A percentile compares a stretch with the other conserved stretches of the same genome.
phyloP scores from a whole-genome alignment of 2,888 invertebrate genomes.

The Apamea crenata region DNA sequence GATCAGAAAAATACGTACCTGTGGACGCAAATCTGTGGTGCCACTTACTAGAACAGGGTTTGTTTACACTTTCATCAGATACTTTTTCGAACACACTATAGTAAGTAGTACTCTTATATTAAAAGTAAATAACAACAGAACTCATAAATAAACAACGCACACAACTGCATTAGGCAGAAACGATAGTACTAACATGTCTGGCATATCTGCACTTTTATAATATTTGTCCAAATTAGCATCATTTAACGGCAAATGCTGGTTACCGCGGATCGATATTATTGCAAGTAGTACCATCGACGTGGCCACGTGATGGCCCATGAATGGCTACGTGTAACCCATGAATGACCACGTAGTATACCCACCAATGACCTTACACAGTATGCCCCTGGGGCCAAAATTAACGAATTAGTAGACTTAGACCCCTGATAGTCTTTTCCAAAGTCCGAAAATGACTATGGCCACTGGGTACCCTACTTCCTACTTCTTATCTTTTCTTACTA shows the following conservation, averaged over 20 bases:
- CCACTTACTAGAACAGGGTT: not conserved
- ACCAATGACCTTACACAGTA: not conserved
- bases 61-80: not conserved
- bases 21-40: not conserved
- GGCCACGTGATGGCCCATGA: slow-evolving; percentile 52
- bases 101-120: not conserved
- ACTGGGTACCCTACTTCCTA: not conserved
- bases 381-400: not conserved
- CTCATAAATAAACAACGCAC: not conserved
- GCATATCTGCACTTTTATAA: slow-evolving; percentile 31
- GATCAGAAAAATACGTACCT: not conserved
- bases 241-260: slow-evolving; percentile 74
- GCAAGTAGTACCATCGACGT: slow-evolving; percentile 33
- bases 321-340: slow-evolving; percentile 47
- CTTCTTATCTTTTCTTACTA: too few relatives aligned
- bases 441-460: not conserved
- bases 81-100: not conserved
- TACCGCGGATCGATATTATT: slow-evolving; percentile 47
- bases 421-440: not conserved
- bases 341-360: slow-evolving; percentile 42
- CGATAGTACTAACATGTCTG: not conserved
- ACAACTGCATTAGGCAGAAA: not conserved
- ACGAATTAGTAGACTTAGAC: not conserved
- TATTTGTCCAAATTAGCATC: slow-evolving; percentile 70
- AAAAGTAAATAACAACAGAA: not conserved